Base-by-base conservation (phyloP, 2,888 invertebrate species). In the Polydesmus complanatus region DNA sequence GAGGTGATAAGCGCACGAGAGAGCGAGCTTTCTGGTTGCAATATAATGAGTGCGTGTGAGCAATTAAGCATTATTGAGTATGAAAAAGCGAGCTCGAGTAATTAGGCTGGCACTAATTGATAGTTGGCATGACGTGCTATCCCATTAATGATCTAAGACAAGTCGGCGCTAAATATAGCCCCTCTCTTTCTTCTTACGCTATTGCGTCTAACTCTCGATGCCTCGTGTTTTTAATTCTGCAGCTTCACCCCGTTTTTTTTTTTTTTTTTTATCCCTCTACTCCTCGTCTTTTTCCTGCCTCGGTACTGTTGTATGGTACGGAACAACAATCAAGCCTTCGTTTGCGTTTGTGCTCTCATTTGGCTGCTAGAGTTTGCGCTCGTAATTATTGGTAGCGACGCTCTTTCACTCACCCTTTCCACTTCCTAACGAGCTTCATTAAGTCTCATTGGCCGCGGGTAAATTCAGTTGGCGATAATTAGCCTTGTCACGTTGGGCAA, bases 401-500 rank as follows among this genome's bases (percentile, higher is more conserved):
- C 19, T 51, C 3, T 47, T 51, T 51, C 51, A 8, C 51, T 22
- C 51, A 14, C 19, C 19, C 51, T 51, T 51, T 19, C 51, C 51
- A 21, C 54, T n/a, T 22, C 54, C 23, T 60, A 60, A 60, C 54
- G 60, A 60, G 60, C 60, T 60, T 60, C 60, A 60, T 60, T 60
- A 60, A 60, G 37, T 27, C 48, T 23, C 47, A 27, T 51, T 60
- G 60, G 60, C 60, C 60, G 54, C 54, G 60, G 60, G 60, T 37
- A 37, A 37, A 37, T 14, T 37, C 14, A 14, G 52, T 54, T 27
- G 54, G 60, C 60, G 60, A 60, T 60, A 60, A 60, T 60, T 60
- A 60, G 60, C 60, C 60, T 60, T 60, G 60, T 60, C 60, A 60
- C 60, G 54, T 60, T 54, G 27, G n/a, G 54, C 27, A 37, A 37